Evolutionary conservation across 2,888 invertebrate genomes (phyloP).

Genomic region (Plagodis pulveraria): DNA sequence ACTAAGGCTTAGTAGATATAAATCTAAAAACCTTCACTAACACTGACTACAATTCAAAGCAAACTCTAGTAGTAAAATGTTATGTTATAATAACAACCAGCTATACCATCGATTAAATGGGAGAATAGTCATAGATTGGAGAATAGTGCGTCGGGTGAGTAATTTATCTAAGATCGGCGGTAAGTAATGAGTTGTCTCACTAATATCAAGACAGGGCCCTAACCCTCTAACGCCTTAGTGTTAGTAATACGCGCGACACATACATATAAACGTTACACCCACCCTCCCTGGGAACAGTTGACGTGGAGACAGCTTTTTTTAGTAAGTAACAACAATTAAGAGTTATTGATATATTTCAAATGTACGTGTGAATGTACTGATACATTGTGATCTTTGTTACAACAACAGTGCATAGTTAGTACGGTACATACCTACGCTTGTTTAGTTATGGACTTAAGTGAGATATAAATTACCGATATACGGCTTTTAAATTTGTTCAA

Average conservation of each 20-base stretch:
- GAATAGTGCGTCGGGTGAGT: conserved; percentile 35
- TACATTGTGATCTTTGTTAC: no score
- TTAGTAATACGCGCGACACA: conserved; percentile 28
- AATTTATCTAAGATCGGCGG: conserved; percentile 70
- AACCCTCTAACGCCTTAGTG: conserved; percentile 24
- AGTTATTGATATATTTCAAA: background rate
- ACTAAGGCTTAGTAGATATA: no score
- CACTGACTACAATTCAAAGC: no score
- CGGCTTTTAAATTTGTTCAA: no score
- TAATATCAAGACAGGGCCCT: conserved; percentile 44
- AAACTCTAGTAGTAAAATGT: no score
- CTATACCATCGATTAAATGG: background rate
- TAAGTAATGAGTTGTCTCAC: conserved; percentile 72
- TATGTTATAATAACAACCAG: background rate
- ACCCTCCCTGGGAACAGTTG: conserved; percentile 17
- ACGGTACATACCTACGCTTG: no score
- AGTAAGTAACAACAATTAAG: conserved; percentile 5
- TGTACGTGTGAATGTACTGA: background rate
- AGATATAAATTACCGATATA: no score
- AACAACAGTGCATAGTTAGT: no score
- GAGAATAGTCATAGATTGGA: conserved; percentile 13
- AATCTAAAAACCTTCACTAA: no score
- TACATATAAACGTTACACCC: conserved; percentile 3
- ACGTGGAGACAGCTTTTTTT: conserved; percentile 20
- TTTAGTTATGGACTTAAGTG: no score